These are phyloP conservation scores for Drosophila seclusa DNA, from an alignment of 2,888 invertebrate species.

Conservation along the genomic window DNA sequence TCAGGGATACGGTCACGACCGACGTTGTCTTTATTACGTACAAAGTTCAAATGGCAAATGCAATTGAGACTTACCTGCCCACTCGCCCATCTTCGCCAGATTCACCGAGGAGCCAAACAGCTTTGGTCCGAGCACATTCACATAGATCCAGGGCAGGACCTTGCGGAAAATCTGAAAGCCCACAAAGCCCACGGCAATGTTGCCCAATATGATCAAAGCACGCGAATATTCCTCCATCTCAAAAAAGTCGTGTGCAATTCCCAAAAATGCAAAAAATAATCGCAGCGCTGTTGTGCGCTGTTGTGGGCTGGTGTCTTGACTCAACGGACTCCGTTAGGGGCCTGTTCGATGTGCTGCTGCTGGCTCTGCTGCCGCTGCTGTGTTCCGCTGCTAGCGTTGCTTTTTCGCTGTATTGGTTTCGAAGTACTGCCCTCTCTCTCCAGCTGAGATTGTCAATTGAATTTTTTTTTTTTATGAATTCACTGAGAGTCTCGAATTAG, in stretches of 20 bases:
- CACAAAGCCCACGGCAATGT: conserved; percentile 78
- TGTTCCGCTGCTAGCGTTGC: conserved; percentile 17
- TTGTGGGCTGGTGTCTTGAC: conserved; percentile 16
- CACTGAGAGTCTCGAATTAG: conserved; percentile 24
- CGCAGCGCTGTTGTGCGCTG: conserved; percentile 8
- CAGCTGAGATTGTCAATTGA: conserved; percentile 43
- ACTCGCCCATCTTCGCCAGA: conserved; percentile 89
- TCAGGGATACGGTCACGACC: conserved; percentile 14
- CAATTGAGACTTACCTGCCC: conserved; percentile 89
- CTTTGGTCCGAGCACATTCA: conserved; percentile 86
- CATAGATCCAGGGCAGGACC: conserved; percentile 84
- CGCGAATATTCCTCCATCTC: conserved; percentile 66
- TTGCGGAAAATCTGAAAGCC: conserved; percentile 83
- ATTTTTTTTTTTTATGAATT: conserved; percentile 38
- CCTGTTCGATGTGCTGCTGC: conserved; percentile 10
- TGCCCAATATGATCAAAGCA: conserved; percentile 64
- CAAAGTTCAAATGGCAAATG: conserved; percentile 35
- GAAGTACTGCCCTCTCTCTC: conserved; percentile 24
- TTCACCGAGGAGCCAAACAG: conserved; percentile 87
- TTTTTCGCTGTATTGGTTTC: conserved; percentile 13
- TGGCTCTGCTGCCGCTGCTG: conserved; percentile 18
- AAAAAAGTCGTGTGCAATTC: background rate
- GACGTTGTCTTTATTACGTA: conserved; percentile 29
- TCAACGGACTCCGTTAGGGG: conserved; percentile 32
- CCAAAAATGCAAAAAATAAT: background rate